These are phyloP conservation scores for Lepilemur septentrionalis DNA, from an alignment of 2,797 vertebrate genomes.

Conservation along the genomic window DNA sequence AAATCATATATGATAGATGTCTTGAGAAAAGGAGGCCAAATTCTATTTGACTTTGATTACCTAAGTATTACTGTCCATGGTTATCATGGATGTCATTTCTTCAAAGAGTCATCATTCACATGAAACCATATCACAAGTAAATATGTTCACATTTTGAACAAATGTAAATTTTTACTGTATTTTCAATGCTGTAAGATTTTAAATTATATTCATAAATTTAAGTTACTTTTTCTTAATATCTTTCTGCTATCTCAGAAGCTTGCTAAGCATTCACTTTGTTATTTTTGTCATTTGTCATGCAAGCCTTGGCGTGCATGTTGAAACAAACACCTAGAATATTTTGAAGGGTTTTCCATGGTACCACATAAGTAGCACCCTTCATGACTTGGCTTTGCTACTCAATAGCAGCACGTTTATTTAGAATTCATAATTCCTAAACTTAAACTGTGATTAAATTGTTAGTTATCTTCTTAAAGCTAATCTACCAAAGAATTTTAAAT, in stretches of 20 bases:
- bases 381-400: constrained; percentile 50
- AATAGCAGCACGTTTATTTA: constrained; percentile 32
- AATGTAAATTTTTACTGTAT: constrained; percentile 7
- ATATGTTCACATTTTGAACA: constrained; percentile 42
- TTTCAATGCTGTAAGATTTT: constrained; percentile 47
- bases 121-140: constrained; percentile 10
- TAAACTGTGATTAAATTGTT: constrained; percentile 49
- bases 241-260: constrained; percentile 16
- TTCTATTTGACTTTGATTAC: background rate
- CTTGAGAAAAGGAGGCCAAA: constrained; percentile 10
- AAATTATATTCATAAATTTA: constrained; percentile 22
- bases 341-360: background rate
- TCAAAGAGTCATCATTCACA: background rate
- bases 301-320: background rate
- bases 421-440: constrained; percentile 57
- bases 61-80: background rate
- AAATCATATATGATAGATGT: background rate
- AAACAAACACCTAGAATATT: constrained; percentile 28
- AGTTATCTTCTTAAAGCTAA: constrained; percentile 67
- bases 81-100: background rate
- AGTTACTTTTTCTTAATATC: constrained; percentile 21
- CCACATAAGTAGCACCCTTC: background rate
- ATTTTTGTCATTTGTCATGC: constrained; percentile 26
- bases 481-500: constrained; percentile 64
- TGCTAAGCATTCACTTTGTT: constrained; percentile 12